Evolutionary conservation across 2,797 vertebrate genomes (phyloP), one percentile per base, ranked within the genome.

Genomic region (Oryzias dopingdopingensis): DNA sequence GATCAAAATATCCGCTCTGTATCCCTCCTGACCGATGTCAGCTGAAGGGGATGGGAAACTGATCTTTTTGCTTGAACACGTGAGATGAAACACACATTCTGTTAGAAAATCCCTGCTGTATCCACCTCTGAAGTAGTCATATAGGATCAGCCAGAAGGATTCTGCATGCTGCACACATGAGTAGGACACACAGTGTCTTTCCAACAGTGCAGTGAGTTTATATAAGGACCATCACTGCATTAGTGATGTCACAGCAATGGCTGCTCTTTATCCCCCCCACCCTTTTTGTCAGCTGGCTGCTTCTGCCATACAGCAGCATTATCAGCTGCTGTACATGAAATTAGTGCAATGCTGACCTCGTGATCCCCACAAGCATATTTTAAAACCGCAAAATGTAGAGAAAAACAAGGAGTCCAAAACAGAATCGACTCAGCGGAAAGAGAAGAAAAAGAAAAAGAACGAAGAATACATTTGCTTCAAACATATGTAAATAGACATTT

Each of bases 141-240:
- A 80, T 80, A 77, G 73, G 82, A 82, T 41, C 52, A 20, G 63
- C 42, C 67, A 73, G 63, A 59, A 42, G 59, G n/a, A 65, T 62
- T 64, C 65, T 81, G 67, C 69, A 67, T 58, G 42, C 46, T 60
- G 72, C 60, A 73, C 66, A 73, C 77, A 65, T 79, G 81, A 69
- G 74, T 74, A 74, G 70, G 76, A 69, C 76, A 70, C 77, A 76
- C 49, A 52, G 54, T 52, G 53, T 61, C 29, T 65, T 63, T 79
- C 59, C 75, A 80, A 80, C 73, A 68, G 61, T 47, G 49, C 76
- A 74, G 62, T 53, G 51, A 61, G 67, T 76, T 88, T 86, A 86
- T 69, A 79, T 85, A 87, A 88, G 83, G 60, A 42, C 69, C 62
- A 4, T 17, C 58, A 59, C 72, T 79, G 80, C 66, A 85, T 83